Evolutionary conservation across 2,113 vertebrate genomes (phyloP).

Genomic region (Ceyx melanurus): DNA sequence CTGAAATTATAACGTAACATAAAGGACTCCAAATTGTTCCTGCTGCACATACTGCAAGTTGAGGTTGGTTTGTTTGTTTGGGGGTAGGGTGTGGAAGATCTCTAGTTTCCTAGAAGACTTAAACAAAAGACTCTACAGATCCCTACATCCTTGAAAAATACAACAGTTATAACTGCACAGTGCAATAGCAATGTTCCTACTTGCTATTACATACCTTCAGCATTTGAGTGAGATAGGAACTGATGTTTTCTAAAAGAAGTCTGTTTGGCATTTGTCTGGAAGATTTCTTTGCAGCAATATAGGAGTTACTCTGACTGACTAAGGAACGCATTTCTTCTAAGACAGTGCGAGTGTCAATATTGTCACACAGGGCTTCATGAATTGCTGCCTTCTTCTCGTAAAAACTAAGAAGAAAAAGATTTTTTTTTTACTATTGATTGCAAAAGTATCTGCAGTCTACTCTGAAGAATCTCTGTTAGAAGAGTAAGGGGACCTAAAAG

Average conservation of each 20-base stretch:
- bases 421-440: neutral
- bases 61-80: neutral
- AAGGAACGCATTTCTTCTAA: conserved; percentile 92
- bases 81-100: neutral
- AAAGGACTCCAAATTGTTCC: neutral
- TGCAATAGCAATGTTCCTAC: neutral
- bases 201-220: conserved; percentile 81
- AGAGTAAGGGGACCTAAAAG: neutral
- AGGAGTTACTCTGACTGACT: conserved; percentile 90
- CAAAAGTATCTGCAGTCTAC: neutral
- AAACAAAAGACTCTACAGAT: neutral
- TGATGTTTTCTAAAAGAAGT: conserved; percentile 81
- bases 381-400: conserved; percentile 82
- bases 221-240: conserved; percentile 88
- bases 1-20: neutral
- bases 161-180: neutral
- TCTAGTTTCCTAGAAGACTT: neutral
- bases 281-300: conserved; percentile 86
- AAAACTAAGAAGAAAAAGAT: conserved; percentile 78
- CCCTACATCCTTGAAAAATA: neutral
- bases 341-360: conserved; percentile 88
- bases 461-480: neutral
- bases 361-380: conserved; percentile 92
- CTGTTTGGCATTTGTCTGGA: conserved; percentile 83
- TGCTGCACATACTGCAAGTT: neutral